Base-by-base conservation (phyloP, 35 echinoderm and acorn worm genomes). In the Apostichopus californicus region DNA sequence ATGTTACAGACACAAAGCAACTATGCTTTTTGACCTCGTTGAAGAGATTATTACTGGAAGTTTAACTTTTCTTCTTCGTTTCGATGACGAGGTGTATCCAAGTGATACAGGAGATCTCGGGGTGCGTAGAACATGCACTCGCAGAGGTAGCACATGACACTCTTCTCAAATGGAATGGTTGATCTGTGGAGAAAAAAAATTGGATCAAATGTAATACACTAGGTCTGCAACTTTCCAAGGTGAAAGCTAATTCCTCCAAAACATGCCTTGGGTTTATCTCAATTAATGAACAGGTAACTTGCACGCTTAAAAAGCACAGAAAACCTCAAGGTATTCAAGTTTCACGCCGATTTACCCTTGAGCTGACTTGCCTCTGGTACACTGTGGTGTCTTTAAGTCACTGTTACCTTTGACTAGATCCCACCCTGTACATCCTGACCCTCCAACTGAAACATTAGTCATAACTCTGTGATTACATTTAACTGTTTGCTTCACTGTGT, bases 101-200 rank as follows among this genome's bases (percentile, higher is more conserved):
- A 89, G 79, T 99, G 97, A 34, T 93, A 84, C 14, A 96, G 91
- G 20, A 99, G 88, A 63, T 99, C 97, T 86, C 92, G 88, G 0
- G 97, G 97, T 4, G 91, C 64, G 53, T 92, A 94, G 54, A 92
- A 96, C 25, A 83, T 60, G 55, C 77, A 77, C 26, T 96, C 46
- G 93, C 97, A 99, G 15, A 96, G 72, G 55, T 81, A 80, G 81
- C 97, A 99, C 25, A 87, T 90, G 2, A 94, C 91, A 28, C 94
- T 93, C 73, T 92, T 94, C 28, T 95, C 92, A 87, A 98, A 98
- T 11, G 78, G 93, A 53, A 93, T 87, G 15, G 88, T 96, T 11
- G 97, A 99, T 61, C 97, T 99, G 87, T 17, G 28, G 68, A 64
- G 88, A 28, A 60, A 91, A 8, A 18, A 34, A 60, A 17, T 25